Evolutionary conservation across 2,113 vertebrate genomes (phyloP).

Genomic region (Haemorhous mexicanus): DNA sequence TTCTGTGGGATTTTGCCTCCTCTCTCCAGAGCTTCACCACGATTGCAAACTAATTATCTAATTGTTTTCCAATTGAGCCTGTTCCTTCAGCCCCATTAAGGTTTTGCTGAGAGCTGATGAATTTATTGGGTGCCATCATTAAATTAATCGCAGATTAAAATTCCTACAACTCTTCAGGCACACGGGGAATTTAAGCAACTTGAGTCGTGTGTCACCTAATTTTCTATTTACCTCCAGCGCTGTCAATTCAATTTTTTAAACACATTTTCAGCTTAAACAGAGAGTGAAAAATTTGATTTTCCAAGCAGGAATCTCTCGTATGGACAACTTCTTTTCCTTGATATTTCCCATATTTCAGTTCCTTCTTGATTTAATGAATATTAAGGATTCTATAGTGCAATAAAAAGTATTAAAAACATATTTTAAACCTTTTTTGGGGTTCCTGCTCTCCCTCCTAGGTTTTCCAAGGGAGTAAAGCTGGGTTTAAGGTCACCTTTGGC

Average conservation of each 20-base stretch:
- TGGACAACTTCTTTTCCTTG: background rate
- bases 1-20: background rate
- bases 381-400: rapidly evolving
- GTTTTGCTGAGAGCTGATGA: background rate
- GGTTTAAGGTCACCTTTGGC: background rate
- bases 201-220: background rate
- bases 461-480: background rate
- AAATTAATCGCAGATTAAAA: background rate
- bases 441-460: background rate
- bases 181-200: background rate
- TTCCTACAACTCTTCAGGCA: background rate
- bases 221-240: background rate
- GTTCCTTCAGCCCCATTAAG: background rate
- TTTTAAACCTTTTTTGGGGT: background rate
- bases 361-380: background rate
- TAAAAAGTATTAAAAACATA: rapidly evolving
- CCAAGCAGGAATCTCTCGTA: no score
- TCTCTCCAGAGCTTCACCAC: rapidly evolving
- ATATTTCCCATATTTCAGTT: background rate
- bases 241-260: no score
- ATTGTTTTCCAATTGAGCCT: background rate
- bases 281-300: background rate
- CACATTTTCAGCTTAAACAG: background rate
- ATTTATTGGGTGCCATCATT: background rate
- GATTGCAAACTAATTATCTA: background rate